Percentiles rank a stretch among this genome's conserved stretches.
phyloP scores from a whole-genome alignment of 1,140 invertebrate genomes.

The Drosophila truncata region DNA sequence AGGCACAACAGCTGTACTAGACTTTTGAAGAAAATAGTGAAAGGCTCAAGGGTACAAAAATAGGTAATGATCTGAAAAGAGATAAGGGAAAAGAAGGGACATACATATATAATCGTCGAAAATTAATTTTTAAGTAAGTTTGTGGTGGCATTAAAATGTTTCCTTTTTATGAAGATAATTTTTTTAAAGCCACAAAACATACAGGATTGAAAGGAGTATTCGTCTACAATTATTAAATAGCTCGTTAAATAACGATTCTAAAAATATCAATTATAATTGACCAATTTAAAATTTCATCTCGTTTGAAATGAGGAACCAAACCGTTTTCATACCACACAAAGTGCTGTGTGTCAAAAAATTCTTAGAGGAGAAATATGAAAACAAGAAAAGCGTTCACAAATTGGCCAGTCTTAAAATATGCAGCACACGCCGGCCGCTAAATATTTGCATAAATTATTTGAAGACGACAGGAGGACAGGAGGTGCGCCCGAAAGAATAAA shows the following conservation, averaged over 20 bases:
- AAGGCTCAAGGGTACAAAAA: not conserved
- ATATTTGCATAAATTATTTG: constrained; percentile 82
- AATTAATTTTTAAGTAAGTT: not conserved
- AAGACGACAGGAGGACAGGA: constrained; percentile 31
- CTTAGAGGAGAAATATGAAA: not conserved
- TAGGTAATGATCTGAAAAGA: not conserved
- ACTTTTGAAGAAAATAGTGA: not conserved
- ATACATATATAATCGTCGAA: not conserved
- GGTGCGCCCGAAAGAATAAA: constrained; percentile 39
- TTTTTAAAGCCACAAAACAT: not conserved
- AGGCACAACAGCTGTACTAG: constrained; percentile 18
- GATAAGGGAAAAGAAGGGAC: not conserved
- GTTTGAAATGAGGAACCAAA: not conserved
- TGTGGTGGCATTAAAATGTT: too few relatives aligned
- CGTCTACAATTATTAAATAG: not conserved
- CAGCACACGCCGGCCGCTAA: constrained; percentile 56
- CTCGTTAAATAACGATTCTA: too few relatives aligned
- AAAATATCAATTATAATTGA: not conserved
- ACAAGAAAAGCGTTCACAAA: constrained; percentile 31
- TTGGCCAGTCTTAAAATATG: constrained; percentile 65
- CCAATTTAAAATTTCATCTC: not conserved
- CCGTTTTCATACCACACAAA: not conserved
- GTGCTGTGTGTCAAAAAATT: not conserved
- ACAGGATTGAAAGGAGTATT: not conserved
- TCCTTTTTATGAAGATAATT: not conserved